Evolutionary conservation across 35 echinoderm and acorn worm species (phyloP), one percentile per base, ranked within the genome.

Genomic region (Strongylocentrotus purpuratus): DNA sequence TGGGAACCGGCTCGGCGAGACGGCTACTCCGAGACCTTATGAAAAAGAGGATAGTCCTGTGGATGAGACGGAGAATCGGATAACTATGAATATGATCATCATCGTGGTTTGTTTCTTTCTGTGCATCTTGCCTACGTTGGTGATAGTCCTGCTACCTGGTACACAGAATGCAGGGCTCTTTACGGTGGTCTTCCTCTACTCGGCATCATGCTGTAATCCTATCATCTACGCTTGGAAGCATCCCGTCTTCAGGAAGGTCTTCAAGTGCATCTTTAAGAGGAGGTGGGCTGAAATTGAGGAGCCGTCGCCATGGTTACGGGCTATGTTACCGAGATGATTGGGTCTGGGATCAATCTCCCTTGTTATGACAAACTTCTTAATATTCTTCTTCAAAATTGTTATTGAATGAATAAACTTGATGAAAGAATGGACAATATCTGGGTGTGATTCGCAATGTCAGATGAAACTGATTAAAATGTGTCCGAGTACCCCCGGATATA

Each of bases 211-310:
- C 15, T 93, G 91, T 32, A 93, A 93, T 33, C 91, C 91, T 13
- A 93, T 93, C 91, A 93, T 93, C 91, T 93, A 93, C 91, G 91
- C 91, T 13, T 93, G 91, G 91, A 93, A 93, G 91, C 91, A 93
- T n/a, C 91, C 91, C 9, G 91, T 93, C 17, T 93, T 93, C 48
- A 33, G 91, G n/a, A 93, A 58, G 91, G 91, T 93, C 46, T 93
- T 93, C 91, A 93, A 93, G 28, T 93, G 91, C n/a, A 93, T 93
- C 31, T 58, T 93, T 17, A 47, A 58, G 13, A 33, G 91, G 46
- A 93, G 28, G 48, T 50, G 32, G n/a, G 9, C 91, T 58, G 48
- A 93, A n/a, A 93, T 93, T 28, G 91, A 93, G 91, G 91, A 93
- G 31, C 91, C 45, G 31, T 93, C 91, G 20, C 45, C 46, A 13